phyloP scores from a whole-genome alignment of 2,888 invertebrate species.

The Limnephilus auricula region DNA sequence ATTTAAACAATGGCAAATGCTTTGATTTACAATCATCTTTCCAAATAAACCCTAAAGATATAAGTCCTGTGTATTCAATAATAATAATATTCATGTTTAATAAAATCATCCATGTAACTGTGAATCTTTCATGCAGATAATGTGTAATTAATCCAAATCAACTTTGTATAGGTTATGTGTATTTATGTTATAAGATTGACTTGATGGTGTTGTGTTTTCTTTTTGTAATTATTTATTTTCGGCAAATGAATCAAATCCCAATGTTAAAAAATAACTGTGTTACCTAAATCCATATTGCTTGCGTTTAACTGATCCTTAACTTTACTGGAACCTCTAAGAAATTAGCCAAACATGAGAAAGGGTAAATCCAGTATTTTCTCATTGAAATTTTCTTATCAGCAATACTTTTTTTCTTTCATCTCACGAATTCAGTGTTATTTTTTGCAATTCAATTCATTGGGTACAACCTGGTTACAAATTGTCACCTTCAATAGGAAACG shows the following conservation, averaged over 20 bases:
- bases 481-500: too few species aligned
- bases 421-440: too few species aligned
- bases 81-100: neutral
- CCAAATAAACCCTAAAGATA: neutral
- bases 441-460: too few species aligned
- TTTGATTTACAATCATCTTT: neutral
- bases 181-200: neutral
- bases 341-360: too few species aligned
- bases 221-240: neutral
- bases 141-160: neutral
- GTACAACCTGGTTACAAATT: too few species aligned
- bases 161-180: neutral
- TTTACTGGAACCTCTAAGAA: neutral
- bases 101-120: neutral
- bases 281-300: neutral
- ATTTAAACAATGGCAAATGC: constrained; percentile 15
- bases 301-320: neutral
- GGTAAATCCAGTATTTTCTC: too few species aligned
- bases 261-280: neutral
- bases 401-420: too few species aligned
- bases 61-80: neutral
- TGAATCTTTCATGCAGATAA: neutral
- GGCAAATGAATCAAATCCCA: neutral
- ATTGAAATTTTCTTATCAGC: too few species aligned
- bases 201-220: neutral